A percentile compares a stretch with the other conserved stretches of the same genome.
phyloP scores from a whole-genome alignment of 64 coral and sea anemone species.

The Montipora efflorescens region DNA sequence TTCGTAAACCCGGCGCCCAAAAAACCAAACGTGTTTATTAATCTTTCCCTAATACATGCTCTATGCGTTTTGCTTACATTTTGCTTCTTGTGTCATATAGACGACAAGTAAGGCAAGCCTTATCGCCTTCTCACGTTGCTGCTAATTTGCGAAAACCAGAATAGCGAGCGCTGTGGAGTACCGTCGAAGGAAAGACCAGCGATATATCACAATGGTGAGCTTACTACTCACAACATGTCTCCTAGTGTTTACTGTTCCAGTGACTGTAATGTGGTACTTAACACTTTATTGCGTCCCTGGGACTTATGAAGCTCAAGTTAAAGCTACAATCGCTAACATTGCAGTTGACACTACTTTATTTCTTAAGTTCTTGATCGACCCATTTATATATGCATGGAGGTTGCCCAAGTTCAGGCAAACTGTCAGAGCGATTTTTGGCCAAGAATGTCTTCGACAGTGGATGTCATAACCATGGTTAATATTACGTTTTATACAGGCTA shows the following conservation, averaged over 20 bases:
- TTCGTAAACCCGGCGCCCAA: too few species aligned
- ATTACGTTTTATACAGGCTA: neutral
- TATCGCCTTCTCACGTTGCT: too few species aligned
- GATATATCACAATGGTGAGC: constrained; percentile 62
- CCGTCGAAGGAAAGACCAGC: constrained; percentile 29
- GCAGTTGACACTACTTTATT: constrained; percentile 63
- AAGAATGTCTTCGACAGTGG: neutral
- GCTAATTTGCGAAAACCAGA: too few species aligned
- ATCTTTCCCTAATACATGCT: too few species aligned
- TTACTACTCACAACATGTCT: constrained; percentile 56
- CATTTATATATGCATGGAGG: constrained; percentile 80
- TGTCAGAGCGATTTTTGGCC: neutral
- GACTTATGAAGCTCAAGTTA: constrained; percentile 11
- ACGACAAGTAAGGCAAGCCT: too few species aligned
- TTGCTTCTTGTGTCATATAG: too few species aligned
- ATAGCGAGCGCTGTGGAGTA: neutral
- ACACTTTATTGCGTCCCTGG: constrained; percentile 51
- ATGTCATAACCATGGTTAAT: constrained; percentile 9
- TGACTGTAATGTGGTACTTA: constrained; percentile 72
- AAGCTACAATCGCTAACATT: constrained; percentile 60
- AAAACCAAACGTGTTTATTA: too few species aligned
- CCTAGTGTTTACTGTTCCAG: constrained; percentile 54
- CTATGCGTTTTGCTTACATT: too few species aligned
- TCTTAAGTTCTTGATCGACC: constrained; percentile 80
- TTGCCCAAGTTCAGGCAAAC: constrained; percentile 64